Evolutionary conservation across 2,113 vertebrate species (phyloP).

Genomic region (Tringa solitaria): DNA sequence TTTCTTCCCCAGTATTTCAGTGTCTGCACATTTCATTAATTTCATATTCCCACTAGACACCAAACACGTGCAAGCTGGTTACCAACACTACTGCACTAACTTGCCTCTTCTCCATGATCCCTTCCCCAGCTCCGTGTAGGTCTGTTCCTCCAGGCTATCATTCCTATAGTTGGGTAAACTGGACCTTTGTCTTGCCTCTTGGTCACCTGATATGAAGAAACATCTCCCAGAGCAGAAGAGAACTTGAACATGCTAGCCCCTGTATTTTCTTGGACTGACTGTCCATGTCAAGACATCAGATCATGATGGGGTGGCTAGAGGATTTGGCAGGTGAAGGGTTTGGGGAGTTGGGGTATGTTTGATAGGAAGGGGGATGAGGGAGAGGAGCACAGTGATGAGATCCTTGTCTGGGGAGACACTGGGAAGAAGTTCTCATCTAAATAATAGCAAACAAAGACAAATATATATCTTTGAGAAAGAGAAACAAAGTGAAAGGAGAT

Average conservation of each 20-base stretch:
- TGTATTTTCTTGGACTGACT: not conserved
- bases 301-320: not conserved
- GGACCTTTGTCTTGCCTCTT: not conserved
- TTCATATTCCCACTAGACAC: not conserved
- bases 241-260: not conserved
- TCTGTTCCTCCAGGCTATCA: not conserved
- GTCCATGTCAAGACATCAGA: not conserved
- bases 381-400: not conserved
- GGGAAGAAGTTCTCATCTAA: not conserved
- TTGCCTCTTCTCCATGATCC: not conserved
- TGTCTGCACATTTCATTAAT: not conserved
- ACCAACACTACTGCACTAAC: not conserved
- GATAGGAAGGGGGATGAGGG: not conserved
- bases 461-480: not conserved
- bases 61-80: not conserved
- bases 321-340: not conserved
- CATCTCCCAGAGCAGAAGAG: not conserved
- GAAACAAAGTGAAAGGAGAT: not conserved
- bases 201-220: not conserved
- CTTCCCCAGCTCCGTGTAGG: not conserved
- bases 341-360: not conserved
- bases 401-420: not conserved
- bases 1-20: not conserved
- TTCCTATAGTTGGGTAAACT: not conserved
- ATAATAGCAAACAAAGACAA: not conserved